Evolutionary conservation across 2,113 vertebrate species (phyloP), one percentile per base, ranked within the genome.

Genomic region (Talpa occidentalis): DNA sequence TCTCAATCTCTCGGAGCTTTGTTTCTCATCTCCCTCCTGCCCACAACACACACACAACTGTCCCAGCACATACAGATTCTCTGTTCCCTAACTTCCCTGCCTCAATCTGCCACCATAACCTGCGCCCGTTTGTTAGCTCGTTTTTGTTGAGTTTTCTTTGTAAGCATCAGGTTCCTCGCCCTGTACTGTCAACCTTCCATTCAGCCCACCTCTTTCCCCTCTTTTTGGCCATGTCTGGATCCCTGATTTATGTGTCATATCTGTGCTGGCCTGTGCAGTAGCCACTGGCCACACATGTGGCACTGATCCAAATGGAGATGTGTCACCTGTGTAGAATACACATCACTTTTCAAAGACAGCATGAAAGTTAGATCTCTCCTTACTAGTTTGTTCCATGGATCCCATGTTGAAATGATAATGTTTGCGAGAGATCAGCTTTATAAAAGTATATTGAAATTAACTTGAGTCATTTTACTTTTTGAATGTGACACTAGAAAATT

Each of bases 401-500:
- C 81, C 62, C 10, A 37, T 32, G 5, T 19, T 93, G 47, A 73
- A n/a, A 76, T 66, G 72, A 59, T 67, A 56, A 37, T 67, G n/a
- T 37, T 72, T 56, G 49, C n/a, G 44, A 78, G 81, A 12, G 56
- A 40, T 40, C 84, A 56, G 10, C 24, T 85, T 92, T 92, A 64
- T 90, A 62, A 94, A 78, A 59, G 3, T 66, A 69, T 10, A 66
- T 49, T 89, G 54, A 87, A 79, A 62, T 86, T 32, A 56, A 15
- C 37, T 73, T 59, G 88, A 64, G 67, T 83, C 76, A 64, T 44
- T 81, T 82, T 72, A 67, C 17, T 92, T 93, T 81, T 54, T 86
- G 28, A 82, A 49, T 11, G 74, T 76, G 52, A n/a, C 47, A 52
- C 67, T 69, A 49, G 62, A 82, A 69, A 49, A 56, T 64, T 42